phyloP scores from a whole-genome alignment of 2,113 vertebrate genomes.

The Bolborhynchus lineola region DNA sequence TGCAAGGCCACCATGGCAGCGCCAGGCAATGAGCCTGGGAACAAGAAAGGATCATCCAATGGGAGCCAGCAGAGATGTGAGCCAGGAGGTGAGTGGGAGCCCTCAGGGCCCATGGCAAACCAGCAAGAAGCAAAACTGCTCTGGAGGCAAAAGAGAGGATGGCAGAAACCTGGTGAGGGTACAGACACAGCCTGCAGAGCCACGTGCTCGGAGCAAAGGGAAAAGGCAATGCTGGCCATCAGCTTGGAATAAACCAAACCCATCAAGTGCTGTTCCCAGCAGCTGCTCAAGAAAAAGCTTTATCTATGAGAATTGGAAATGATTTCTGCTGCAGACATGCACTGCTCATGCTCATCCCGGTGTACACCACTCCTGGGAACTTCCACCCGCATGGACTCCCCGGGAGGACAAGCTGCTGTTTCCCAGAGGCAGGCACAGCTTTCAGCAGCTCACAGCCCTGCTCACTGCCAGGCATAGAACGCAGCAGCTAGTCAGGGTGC shows the following conservation, averaged over 20 bases:
- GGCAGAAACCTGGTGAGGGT: not conserved
- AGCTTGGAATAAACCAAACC: not conserved
- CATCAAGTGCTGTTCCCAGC: accelerated
- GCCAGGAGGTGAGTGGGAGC: not conserved
- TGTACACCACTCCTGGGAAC: not conserved
- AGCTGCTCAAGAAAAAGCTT: not conserved
- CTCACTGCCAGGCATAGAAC: not conserved
- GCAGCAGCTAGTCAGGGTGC: not conserved
- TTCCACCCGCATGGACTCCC: accelerated
- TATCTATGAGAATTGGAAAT: accelerated
- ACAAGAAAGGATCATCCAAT: not conserved
- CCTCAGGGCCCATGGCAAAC: not conserved
- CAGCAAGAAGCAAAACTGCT: not conserved
- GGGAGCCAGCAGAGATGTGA: not conserved
- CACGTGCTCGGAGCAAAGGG: accelerated
- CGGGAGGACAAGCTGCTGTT: not conserved
- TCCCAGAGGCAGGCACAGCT: not conserved
- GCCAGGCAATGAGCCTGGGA: not conserved
- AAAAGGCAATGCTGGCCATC: not conserved
- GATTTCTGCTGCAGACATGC: accelerated
- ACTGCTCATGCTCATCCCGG: not conserved
- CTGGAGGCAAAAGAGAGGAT: not conserved
- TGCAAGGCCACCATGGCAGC: accelerated
- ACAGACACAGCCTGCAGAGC: not conserved
- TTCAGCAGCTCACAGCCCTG: not conserved